phyloP scores from a whole-genome alignment of 2,888 invertebrate genomes.

The Phaedon cochleariae region DNA sequence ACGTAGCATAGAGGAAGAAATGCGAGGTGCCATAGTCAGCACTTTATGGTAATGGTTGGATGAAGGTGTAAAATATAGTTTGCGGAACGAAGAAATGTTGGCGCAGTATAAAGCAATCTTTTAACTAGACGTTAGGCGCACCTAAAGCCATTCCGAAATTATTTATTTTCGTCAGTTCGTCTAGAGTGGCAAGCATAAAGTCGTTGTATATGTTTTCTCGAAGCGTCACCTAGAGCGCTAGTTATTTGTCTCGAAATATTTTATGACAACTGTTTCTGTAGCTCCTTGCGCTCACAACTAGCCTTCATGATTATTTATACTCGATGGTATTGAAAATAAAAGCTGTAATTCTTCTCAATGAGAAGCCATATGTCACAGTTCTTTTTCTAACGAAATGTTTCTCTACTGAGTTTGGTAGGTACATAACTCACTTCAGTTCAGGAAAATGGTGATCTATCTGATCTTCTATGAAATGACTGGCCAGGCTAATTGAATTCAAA shows the following conservation, averaged over 20 bases:
- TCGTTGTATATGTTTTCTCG: constrained; percentile 29
- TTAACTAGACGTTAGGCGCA: constrained; percentile 31
- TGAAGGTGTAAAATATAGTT: constrained; percentile 27
- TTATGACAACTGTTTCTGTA: too few relatives aligned
- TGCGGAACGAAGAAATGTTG: constrained; percentile 27
- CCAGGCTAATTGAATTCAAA: too few relatives aligned
- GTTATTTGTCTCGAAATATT: constrained; percentile 26
- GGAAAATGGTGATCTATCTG: too few relatives aligned
- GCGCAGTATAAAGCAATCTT: constrained; percentile 20
- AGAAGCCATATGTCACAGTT: too few relatives aligned
- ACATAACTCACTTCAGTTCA: too few relatives aligned
- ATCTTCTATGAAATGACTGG: too few relatives aligned
- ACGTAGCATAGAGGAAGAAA: constrained; percentile 38
- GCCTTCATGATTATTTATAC: too few relatives aligned
- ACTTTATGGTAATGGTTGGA: constrained; percentile 31
- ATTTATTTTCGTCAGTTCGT: constrained; percentile 35
- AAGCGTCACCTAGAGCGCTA: constrained; percentile 19
- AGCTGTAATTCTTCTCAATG: too few relatives aligned
- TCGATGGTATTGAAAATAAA: too few relatives aligned
- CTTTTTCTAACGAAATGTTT: too few relatives aligned
- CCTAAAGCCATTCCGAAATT: constrained; percentile 34
- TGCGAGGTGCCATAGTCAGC: constrained; percentile 34
- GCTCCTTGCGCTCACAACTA: too few relatives aligned
- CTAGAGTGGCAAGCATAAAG: constrained; percentile 28
- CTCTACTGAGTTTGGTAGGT: too few relatives aligned